Evolutionary conservation across 2,888 invertebrate species (phyloP), one percentile per base, ranked within the genome.

Genomic region (Acanthosoma haemorrhoidale): DNA sequence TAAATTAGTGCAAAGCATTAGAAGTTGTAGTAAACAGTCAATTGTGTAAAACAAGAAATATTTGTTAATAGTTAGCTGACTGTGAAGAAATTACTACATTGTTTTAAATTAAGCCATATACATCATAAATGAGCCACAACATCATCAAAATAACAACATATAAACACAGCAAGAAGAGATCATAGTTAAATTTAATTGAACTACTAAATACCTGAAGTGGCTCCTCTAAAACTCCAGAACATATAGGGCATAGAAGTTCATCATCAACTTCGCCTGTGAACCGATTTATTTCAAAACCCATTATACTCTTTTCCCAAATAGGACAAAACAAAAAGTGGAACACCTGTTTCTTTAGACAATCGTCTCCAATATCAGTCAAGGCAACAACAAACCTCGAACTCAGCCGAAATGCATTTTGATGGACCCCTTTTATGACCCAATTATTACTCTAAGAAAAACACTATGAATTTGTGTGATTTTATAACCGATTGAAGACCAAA

Each of bases 221-320:
- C 79, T 96, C 95, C 79, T 96, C 95, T 69, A 97, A 82, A 74
- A 97, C 96, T 75, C 93, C 92, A 74, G 94, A 93, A 82, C 96
- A 97, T 81, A 97, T 96, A 75, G 96, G 92, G 79, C 96, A 97
- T 77, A 96, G 88, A 73, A 97, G 84, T 83, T 97, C 97, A 84
- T 96, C 96, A 82, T 97, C 96, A 76, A 97, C 96, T 80, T 92
- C 92, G 78, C 94, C 94, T 83, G 93, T 90, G 85, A 97, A 96
- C 79, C 96, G 87, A 82, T 88, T 89, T 77, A 94, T 86, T 83
- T 96, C 96, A 85, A 91, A 96, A 78, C 96, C 96, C 96, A 97
- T 97, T 6, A 25, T 51, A 59, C 29, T 64, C 9, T 11, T n/a
- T 51, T 32, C 67, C 29, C 21, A 31, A 32, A 67, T n/a, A 34